A percentile compares a stretch with the other conserved stretches of the same genome.
Conservation (phyloP, 30 jellyfish, hydroid and myxozoan species). For the Hydractinia symbiolongicarpus region DNA sequence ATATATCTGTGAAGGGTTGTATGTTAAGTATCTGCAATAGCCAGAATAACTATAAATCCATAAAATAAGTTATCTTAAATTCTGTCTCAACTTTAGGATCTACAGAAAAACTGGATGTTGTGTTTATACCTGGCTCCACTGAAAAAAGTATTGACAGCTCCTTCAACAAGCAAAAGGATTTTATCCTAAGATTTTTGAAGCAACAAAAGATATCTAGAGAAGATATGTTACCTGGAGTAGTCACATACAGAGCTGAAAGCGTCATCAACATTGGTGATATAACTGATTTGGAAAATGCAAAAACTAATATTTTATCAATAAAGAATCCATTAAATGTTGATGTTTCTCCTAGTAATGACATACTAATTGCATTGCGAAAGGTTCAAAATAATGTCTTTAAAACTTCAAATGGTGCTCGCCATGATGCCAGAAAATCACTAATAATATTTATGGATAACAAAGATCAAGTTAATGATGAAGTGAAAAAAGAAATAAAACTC, state of each 20-base stretch:
- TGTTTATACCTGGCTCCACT: constrained; percentile 38
- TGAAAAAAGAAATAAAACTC: not conserved
- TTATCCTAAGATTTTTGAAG: constrained; percentile 19
- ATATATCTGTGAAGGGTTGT: too few species aligned
- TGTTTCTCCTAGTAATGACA: not conserved
- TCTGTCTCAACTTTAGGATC: constrained; percentile 5
- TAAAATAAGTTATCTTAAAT: too few species aligned
- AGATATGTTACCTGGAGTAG: constrained; percentile 36
- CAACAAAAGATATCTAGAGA: constrained; percentile 24
- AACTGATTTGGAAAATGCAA: constrained; percentile 1
- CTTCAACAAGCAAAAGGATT: constrained; percentile 34
- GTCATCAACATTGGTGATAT: constrained; percentile 25
- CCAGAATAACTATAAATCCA: too few species aligned
- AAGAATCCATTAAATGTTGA: not conserved
- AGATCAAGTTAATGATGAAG: not conserved
- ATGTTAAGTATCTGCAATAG: too few species aligned
- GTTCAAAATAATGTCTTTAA: constrained; percentile 20
- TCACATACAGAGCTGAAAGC: constrained; percentile 28
- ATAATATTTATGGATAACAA: constrained; percentile 41
- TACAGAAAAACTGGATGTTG: constrained; percentile 43
- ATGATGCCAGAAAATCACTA: constrained; percentile 39
- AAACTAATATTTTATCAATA: not conserved
- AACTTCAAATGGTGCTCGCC: constrained; percentile 43
- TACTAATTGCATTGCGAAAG: not conserved
- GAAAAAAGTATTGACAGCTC: constrained; percentile 15